Base-by-base conservation (phyloP, 2,888 invertebrate species). In the Palloptera scutellata region DNA sequence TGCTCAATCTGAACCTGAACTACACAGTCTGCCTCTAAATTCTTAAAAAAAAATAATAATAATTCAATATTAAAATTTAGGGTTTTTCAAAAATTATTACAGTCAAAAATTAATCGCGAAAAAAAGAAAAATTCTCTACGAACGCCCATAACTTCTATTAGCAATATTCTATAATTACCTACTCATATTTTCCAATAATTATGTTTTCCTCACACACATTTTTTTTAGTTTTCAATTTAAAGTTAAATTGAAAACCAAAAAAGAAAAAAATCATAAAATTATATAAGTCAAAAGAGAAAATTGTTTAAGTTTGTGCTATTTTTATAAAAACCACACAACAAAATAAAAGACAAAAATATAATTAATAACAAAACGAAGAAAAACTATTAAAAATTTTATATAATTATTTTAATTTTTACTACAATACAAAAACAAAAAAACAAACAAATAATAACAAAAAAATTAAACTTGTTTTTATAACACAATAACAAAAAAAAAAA, bases 11-110 rank as follows among this genome's bases (percentile, higher is more conserved):
- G 6, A 15, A n/a, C 15, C 12, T 45, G 45, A 11, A 10, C 45
- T 75, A 77, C 75, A 77, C 76, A 78, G 76, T 77, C 78, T 77
- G 78, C 79, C 77, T 77, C 78, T 78, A 78, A 78, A 78, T 74
- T 76, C 77, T 74, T 4, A 48, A 48, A n/a, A 15, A n/a, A n/a
- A 48, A 15, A 48, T 5, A 15, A 12, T 5, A 48, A n/a, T 48
- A n/a, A 17, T 53, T 53, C 53, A 11, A 19, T 19, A 11, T 17
- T 53, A 15, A 17, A 30, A 30, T 30, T 30, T 30, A 4, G 6
- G 30, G 6, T 30, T 30, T 30, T 30, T 30, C 3, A 4, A 30
- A 30, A 30, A 30, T 30, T 30, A 30, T 30, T 30, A 30, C 6
- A 30, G 30, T 30, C 30, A 4, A 2, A 30, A 30, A 30, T 30